A percentile compares a stretch with the other conserved stretches of the same genome.
Evolutionary conservation across 1,140 invertebrate species (phyloP).

Genomic region (Xylocopa sonorina): DNA sequence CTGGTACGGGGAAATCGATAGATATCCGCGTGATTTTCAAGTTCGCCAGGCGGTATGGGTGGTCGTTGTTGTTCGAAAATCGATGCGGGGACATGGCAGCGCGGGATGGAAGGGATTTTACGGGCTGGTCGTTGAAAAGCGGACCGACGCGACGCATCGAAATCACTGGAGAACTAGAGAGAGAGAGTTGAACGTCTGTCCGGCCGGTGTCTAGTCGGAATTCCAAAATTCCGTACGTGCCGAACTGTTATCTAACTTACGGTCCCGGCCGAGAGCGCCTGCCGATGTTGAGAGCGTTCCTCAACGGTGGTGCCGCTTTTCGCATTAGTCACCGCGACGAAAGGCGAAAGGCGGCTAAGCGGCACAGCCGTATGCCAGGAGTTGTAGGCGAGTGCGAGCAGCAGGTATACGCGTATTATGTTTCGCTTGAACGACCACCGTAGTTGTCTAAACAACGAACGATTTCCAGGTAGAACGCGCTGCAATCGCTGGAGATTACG

Average conservation of each 20-base stretch:
- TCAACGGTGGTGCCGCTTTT: conserved; percentile 36
- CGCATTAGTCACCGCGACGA: conserved; percentile 53
- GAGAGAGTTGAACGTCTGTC: conserved; percentile 31
- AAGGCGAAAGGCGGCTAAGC: conserved; percentile 57
- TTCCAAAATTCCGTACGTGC: conserved; percentile 50
- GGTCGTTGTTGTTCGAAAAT: conserved; percentile 11
- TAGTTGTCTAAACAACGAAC: conserved; percentile 36
- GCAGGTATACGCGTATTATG: conserved; percentile 58
- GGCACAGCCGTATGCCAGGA: not conserved
- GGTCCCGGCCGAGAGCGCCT: not conserved
- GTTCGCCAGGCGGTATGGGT: not conserved
- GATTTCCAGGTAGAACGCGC: conserved; percentile 53
- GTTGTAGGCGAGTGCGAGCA: conserved; percentile 10
- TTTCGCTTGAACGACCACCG: conserved; percentile 59
- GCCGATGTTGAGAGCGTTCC: not conserved
- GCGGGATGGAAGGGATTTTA: not conserved
- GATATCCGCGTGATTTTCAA: conserved; percentile 35
- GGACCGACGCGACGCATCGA: conserved; percentile 21
- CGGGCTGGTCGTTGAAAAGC: conserved; percentile 1
- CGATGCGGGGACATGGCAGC: not conserved
- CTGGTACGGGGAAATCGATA: conserved; percentile 26
- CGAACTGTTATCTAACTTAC: conserved; percentile 49
- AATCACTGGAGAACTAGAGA: conserved; percentile 15
- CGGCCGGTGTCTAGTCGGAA: not conserved
- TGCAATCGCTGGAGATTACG: conserved; percentile 44